A percentile compares a stretch with the other conserved stretches of the same genome.
phyloP scores from a whole-genome alignment of 2,888 invertebrate species.

The Meliscaeva auricollis region DNA sequence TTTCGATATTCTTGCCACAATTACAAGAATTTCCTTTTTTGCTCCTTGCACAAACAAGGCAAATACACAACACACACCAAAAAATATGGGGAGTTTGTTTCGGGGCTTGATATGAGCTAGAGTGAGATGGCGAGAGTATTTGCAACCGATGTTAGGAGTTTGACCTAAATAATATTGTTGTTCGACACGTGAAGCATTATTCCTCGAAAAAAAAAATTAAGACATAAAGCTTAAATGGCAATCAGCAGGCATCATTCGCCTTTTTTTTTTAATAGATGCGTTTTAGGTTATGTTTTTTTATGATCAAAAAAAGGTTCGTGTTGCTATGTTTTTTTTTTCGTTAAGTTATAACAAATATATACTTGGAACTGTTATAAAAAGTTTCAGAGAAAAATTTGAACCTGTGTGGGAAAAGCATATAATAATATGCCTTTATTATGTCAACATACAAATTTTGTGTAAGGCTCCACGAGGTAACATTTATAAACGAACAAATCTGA shows the following conservation, averaged over 20 bases:
- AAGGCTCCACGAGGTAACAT: too few relatives aligned
- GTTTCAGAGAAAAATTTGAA: too few relatives aligned
- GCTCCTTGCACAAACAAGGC: slow-evolving; percentile 3
- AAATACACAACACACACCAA: neutral
- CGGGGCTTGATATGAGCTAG: neutral
- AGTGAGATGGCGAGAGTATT: neutral
- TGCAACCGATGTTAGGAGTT: slow-evolving; percentile 30
- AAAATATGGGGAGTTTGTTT: slow-evolving; percentile 14
- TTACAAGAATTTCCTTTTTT: slow-evolving; percentile 40
- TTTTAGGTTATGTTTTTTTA: slow-evolving; percentile 25
- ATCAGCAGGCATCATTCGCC: slow-evolving; percentile 29
- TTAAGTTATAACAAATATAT: neutral
- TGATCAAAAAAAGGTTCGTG: neutral
- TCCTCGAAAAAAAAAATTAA: slow-evolving; percentile 43
- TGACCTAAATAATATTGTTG: slow-evolving; percentile 59
- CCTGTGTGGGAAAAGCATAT: too few relatives aligned
- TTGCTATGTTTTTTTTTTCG: slow-evolving; percentile 5
- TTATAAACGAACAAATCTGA: too few relatives aligned
- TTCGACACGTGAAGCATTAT: slow-evolving; percentile 55
- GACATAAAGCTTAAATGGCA: slow-evolving; percentile 62
- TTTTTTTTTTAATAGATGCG: neutral
- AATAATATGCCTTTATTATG: too few relatives aligned
- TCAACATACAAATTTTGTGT: too few relatives aligned
- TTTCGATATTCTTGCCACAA: slow-evolving; percentile 16
- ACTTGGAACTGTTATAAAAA: too few relatives aligned